Percentiles rank a stretch among this genome's conserved stretches.
Conservation (phyloP, 53 echinoderm and acorn worm genomes). For the Crossaster papposus region DNA sequence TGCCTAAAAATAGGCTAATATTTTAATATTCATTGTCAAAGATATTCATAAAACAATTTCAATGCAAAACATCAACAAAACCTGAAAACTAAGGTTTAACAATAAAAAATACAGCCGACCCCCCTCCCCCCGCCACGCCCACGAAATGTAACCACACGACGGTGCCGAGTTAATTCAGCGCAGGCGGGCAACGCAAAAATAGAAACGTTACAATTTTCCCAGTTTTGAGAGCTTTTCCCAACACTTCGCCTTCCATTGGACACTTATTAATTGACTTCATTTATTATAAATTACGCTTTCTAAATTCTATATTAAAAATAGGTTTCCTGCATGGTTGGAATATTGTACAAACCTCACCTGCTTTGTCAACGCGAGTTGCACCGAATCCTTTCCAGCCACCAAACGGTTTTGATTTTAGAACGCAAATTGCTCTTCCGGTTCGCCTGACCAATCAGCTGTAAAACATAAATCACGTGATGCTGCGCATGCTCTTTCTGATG, state of each 20-base stretch:
- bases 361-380: background rate
- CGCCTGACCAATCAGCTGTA: slow-evolving; percentile 56
- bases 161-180: too few relatives aligned
- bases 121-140: too few relatives aligned
- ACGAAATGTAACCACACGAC: too few relatives aligned
- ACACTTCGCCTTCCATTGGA: background rate
- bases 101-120: too few relatives aligned
- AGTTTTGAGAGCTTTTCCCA: background rate
- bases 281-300: background rate
- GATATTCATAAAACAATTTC: too few relatives aligned
- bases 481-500: slow-evolving; percentile 22
- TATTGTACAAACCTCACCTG: slow-evolving; percentile 8
- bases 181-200: too few relatives aligned
- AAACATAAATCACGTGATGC: slow-evolving; percentile 45
- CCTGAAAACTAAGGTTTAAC: too few relatives aligned
- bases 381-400: background rate
- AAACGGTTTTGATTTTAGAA: slow-evolving; percentile 57
- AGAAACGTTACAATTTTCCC: background rate
- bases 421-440: slow-evolving; percentile 56
- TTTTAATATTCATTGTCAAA: too few relatives aligned
- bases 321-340: background rate
- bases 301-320: background rate
- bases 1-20: too few relatives aligned
- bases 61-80: too few relatives aligned
- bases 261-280: background rate